Evolutionary conservation across 2,113 vertebrate genomes (phyloP), one percentile per base, ranked within the genome.

Genomic region (Poeciliopsis retropinna): DNA sequence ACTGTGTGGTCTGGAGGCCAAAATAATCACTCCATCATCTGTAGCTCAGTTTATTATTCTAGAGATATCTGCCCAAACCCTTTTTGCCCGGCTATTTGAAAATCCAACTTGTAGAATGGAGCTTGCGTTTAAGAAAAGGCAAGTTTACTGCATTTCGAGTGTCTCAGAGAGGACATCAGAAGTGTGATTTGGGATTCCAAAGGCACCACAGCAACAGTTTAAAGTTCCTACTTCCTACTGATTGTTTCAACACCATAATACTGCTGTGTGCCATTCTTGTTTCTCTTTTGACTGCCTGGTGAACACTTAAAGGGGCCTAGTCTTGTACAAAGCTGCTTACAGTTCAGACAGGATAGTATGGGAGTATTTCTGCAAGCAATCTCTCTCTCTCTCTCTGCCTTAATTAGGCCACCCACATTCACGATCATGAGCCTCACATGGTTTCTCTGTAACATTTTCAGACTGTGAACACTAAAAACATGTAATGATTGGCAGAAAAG

Each of bases 361-460:
- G 81, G 91, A 88, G 85, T 85, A 82, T 91, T 92, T 90, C 87
- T 86, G 74, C 80, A 69, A 83, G 82, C 80, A 81, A 85, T 79
- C 62, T 81, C 70, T 78, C 70, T 88, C 81, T 86, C 76, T 67
- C 73, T 57, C 51, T 67, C 72, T 73, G 34, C 87, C 77, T 80
- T 93, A 92, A 93, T 91, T 93, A 93, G 92, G 92, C 92, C 94
- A 93, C 92, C 93, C 94, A 91, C 92, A 92, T 88, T 86, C 80
- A 78, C 80, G 80, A 79, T 90, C 93, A 92, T 88, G 86, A 17
- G 72, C 71, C 62, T 82, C 69, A 75, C 72, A 87, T 78, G 73
- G 70, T 83, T 81, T 47, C 74, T 65, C 25, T 63, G 76, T 78
- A 32, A 64, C 70, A 76, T 84, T 85, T 78, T 47, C 61, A 71